Base-by-base conservation (phyloP, 2,113 vertebrate species). In the Gnathonemus echidnorhynchus region DNA sequence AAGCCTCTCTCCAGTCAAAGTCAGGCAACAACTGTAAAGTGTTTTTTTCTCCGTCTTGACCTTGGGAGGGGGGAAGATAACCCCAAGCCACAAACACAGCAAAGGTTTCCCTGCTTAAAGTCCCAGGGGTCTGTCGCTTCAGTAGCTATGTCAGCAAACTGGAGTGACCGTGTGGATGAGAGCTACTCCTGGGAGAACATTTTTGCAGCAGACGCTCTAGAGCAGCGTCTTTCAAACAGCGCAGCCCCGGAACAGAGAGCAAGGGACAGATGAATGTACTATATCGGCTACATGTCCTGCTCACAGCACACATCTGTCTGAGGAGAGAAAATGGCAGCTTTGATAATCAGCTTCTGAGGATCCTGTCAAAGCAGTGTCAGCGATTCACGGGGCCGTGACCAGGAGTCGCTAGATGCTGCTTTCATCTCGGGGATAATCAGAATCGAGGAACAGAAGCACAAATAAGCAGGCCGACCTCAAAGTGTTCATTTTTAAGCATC, bases 261-360 rank as follows among this genome's bases (percentile, higher is more conserved):
- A 17, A 50, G 24, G 27, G 35, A 56, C 19, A n/a, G 88, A 83
- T 24, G 48, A 53, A 42, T 6, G 27, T 27, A 31, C 48, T 39
- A 17, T 8, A 87, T 35, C 10, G 7, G 48, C 50, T 77, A 6
- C 31, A 10, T 1, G 31, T 31, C 17, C 77, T 31, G 48, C 50
- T 89, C 88, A n/a, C 17, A 9, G 24, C 21, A 7, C 77, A 24
- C 35, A 52, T 84, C 74, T 56, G 50, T 70, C 48, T 52, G 5
- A 42, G 62, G 52, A 45, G 45, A 42, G 46, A 39, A 89, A 62
- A 48, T 39, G 21, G 31, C 74, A 19, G 74, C 88, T 83, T 89
- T 58, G 89, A 89, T 62, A 84, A 58, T 85, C 31, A 48, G 77
- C 77, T 89, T 85, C 52, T 56, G 50, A 85, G 24, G 89, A 31